phyloP scores from a whole-genome alignment of 2,113 vertebrate species.

The Puma concolor region DNA sequence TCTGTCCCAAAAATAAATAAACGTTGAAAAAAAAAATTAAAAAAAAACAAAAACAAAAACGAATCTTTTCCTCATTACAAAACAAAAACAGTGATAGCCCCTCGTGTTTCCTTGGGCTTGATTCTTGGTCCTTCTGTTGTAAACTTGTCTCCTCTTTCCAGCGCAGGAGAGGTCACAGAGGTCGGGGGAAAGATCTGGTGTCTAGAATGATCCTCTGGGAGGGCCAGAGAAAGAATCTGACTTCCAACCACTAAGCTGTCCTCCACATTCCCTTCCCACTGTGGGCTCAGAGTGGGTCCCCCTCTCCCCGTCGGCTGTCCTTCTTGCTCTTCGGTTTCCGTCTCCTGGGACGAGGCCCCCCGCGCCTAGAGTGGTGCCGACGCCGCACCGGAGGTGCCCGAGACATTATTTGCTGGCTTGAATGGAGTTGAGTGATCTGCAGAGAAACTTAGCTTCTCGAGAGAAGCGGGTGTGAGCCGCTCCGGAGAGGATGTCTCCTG shows the following conservation, averaged over 20 bases:
- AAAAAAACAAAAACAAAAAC: too few relatives aligned
- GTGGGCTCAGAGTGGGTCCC: neutral
- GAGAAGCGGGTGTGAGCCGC: neutral
- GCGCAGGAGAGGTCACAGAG: neutral
- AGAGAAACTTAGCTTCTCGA: neutral
- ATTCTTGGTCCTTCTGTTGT: neutral
- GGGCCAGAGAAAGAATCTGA: neutral
- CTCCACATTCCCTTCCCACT: neutral
- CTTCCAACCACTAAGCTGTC: neutral
- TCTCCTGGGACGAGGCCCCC: neutral
- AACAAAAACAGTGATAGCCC: neutral
- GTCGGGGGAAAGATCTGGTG: neutral
- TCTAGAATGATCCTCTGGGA: neutral
- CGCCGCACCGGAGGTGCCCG: too few relatives aligned
- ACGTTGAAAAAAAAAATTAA: too few relatives aligned
- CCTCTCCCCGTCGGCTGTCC: neutral
- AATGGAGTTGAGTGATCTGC: neutral
- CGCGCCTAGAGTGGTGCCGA: neutral
- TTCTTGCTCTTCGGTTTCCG: neutral
- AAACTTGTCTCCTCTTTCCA: neutral
- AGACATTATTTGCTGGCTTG: neutral
- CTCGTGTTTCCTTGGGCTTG: neutral
- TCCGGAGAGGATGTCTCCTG: too few relatives aligned
- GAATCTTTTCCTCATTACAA: neutral
- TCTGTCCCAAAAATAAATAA: too few relatives aligned